Percentiles rank a stretch among this genome's conserved stretches.
phyloP scores from a whole-genome alignment of 2,113 vertebrate genomes.

The Paramisgurnus dabryanus region DNA sequence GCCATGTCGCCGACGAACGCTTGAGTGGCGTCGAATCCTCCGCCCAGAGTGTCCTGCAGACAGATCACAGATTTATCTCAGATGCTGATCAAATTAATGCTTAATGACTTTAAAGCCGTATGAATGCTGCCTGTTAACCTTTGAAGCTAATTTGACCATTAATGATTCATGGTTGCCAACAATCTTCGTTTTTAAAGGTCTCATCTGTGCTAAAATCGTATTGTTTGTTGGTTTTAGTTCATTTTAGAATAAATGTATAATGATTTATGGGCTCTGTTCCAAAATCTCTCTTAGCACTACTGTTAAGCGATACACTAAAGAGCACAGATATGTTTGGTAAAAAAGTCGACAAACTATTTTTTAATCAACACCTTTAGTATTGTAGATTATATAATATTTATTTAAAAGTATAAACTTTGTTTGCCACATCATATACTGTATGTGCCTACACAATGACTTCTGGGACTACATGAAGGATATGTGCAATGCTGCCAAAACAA shows the following conservation, averaged over 20 bases:
- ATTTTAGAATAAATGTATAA: not conserved
- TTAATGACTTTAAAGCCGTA: slow-evolving; percentile 4
- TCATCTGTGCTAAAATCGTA: not conserved
- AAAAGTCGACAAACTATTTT: too few species aligned
- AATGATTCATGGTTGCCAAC: slow-evolving; percentile 36
- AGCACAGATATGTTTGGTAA: too few species aligned
- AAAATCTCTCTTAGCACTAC: not conserved
- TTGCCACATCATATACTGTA: not conserved
- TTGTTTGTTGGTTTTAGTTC: not conserved
- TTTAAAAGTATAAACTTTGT: too few species aligned
- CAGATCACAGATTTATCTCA: not conserved
- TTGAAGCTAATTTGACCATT: slow-evolving; percentile 37
- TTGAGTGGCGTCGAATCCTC: slow-evolving; percentile 95
- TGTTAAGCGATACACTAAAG: too few species aligned
- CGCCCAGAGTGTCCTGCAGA: slow-evolving; percentile 89
- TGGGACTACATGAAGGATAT: not conserved
- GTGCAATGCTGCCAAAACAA: not conserved
- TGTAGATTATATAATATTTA: too few species aligned
- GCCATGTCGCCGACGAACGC: slow-evolving; percentile 96
- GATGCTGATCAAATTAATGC: slow-evolving; percentile 19
- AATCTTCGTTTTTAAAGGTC: slow-evolving; percentile 11
- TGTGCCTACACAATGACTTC: not conserved
- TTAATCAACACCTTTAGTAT: too few species aligned
- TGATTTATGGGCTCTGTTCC: not conserved
- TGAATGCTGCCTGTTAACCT: slow-evolving; percentile 34